Conservation (phyloP, 2,797 vertebrate genomes). For the Staurois parvus region DNA sequence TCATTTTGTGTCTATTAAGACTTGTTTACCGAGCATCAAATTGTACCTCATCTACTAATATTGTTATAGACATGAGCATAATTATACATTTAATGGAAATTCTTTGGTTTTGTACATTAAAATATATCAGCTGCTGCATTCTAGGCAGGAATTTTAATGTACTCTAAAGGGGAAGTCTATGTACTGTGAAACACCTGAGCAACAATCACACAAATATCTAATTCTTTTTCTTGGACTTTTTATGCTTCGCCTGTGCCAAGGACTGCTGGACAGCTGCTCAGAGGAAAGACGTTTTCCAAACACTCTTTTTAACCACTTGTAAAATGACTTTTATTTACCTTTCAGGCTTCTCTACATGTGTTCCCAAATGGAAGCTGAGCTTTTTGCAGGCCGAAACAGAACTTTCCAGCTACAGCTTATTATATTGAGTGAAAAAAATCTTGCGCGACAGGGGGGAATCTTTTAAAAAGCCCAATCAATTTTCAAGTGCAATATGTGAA, state of each 20-base stretch:
- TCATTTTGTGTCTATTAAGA: too few species aligned
- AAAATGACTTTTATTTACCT: constrained; percentile 14
- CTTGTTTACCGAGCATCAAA: too few species aligned
- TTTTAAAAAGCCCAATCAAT: constrained; percentile 19
- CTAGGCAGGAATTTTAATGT: too few species aligned
- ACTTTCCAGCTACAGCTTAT: neutral
- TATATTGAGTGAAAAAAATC: constrained; percentile 10
- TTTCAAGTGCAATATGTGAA: constrained; percentile 7
- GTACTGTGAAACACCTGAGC: neutral
- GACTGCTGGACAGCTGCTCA: neutral
- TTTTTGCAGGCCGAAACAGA: neutral
- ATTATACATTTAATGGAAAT: too few species aligned
- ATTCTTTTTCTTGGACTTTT: neutral
- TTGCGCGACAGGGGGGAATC: neutral
- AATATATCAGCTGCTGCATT: too few species aligned
- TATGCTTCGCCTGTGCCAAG: neutral
- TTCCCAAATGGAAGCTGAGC: neutral
- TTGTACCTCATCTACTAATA: too few species aligned
- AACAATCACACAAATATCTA: neutral
- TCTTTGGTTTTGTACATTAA: too few species aligned
- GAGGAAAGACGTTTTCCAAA: neutral
- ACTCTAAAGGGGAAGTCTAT: too few species aligned
- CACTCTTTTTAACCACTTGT: neutral
- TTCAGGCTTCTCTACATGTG: neutral
- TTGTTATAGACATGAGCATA: too few species aligned